Evolutionary conservation across 2,888 invertebrate genomes (phyloP).

Genomic region (Coelinius sp.): DNA sequence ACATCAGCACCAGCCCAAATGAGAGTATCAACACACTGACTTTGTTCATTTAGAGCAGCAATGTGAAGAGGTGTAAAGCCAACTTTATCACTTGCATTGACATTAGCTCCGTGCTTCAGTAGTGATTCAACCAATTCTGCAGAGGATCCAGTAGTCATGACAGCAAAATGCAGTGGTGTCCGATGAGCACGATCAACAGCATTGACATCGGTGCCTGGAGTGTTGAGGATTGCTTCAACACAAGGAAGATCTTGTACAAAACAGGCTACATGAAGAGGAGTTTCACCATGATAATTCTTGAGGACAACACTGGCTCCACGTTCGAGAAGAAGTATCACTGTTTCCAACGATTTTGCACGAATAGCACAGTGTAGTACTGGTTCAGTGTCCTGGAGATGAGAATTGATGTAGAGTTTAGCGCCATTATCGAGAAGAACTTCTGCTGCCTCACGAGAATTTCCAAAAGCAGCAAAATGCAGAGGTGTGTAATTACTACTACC

Average conservation of each 20-base stretch:
- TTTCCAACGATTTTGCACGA: slow-evolving; percentile 62
- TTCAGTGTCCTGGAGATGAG: slow-evolving; percentile 55
- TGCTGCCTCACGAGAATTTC: slow-evolving; percentile 69
- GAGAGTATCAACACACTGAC: slow-evolving; percentile 69
- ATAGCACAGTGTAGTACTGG: slow-evolving; percentile 73
- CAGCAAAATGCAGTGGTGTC: slow-evolving; percentile 70
- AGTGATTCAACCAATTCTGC: slow-evolving; percentile 63
- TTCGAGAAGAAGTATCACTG: slow-evolving; percentile 67
- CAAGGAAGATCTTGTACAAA: slow-evolving; percentile 64
- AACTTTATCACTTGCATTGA: slow-evolving; percentile 67
- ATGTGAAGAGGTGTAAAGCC: slow-evolving; percentile 71
- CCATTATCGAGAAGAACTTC: slow-evolving; percentile 68
- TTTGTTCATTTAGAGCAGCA: slow-evolving; percentile 71
- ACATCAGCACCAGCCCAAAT: slow-evolving; percentile 71
- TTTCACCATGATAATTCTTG: slow-evolving; percentile 69
- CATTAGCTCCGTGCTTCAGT: slow-evolving; percentile 61
- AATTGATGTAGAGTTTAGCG: slow-evolving; percentile 61
- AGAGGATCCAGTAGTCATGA: slow-evolving; percentile 66
- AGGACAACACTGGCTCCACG: slow-evolving; percentile 69
- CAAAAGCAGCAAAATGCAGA: slow-evolving; percentile 73
- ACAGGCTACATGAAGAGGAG: slow-evolving; percentile 73
- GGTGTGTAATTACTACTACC: slow-evolving; percentile 64
- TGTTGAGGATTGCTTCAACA: slow-evolving; percentile 61
- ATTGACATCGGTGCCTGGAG: slow-evolving; percentile 65
- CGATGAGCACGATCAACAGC: slow-evolving; percentile 66